Conservation (phyloP, 1,140 invertebrate species). For the Drosophila parvula region DNA sequence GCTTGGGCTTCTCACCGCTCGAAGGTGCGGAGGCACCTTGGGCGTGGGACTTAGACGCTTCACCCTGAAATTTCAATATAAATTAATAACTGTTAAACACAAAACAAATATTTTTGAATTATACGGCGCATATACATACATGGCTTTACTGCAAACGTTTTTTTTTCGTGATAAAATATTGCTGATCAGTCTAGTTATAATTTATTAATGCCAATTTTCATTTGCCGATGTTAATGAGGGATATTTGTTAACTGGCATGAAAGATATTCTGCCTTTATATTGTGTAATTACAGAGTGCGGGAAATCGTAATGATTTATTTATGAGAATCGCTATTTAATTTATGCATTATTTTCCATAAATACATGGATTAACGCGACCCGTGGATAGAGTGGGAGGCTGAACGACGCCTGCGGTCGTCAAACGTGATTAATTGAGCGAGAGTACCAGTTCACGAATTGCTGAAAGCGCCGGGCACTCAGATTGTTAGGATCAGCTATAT, state of each 20-base stretch:
- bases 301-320: constrained; percentile 48
- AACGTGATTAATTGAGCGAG: constrained; percentile 72
- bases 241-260: constrained; percentile 4
- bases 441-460: constrained; percentile 44
- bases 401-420: constrained; percentile 40
- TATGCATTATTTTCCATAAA: constrained; percentile 67
- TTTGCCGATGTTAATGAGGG: constrained; percentile 63
- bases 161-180: neutral
- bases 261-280: constrained; percentile 26
- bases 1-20: too few species aligned
- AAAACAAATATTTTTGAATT: too few species aligned
- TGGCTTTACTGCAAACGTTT: neutral
- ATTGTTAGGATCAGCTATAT: constrained; percentile 25
- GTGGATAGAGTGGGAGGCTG: constrained; percentile 20
- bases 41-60: neutral
- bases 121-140: too few species aligned
- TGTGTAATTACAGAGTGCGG: constrained; percentile 28
- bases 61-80: constrained; percentile 30
- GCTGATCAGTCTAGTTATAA: constrained; percentile 21
- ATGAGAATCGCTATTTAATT: constrained; percentile 38
- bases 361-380: constrained; percentile 24
- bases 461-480: constrained; percentile 7
- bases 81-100: neutral
- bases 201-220: constrained; percentile 46
- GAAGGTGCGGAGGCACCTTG: too few species aligned